These are phyloP conservation scores for Pseudomyrmex pallidus DNA, from an alignment of 1,140 invertebrate species.

Conservation along the genomic window DNA sequence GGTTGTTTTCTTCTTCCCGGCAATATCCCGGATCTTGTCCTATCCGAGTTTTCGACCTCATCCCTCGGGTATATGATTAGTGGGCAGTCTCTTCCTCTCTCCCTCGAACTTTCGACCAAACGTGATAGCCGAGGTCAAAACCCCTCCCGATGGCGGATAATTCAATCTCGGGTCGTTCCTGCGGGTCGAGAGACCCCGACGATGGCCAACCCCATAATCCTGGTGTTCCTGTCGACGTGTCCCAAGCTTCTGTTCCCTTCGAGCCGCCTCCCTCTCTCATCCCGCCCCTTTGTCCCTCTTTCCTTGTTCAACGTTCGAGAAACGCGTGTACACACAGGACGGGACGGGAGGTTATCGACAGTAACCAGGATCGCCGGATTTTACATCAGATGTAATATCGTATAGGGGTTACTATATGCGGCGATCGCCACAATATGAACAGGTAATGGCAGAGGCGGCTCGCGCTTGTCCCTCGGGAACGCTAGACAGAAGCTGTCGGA, in stretches of 20 bases:
- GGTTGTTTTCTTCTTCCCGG: slow-evolving; percentile 73
- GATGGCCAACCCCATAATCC: slow-evolving; percentile 72
- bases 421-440: slow-evolving; percentile 71
- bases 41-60: slow-evolving; percentile 61
- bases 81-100: slow-evolving; percentile 68
- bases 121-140: slow-evolving; percentile 73
- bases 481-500: slow-evolving; percentile 63
- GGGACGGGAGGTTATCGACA: slow-evolving; percentile 76
- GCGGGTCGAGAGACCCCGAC: slow-evolving; percentile 59
- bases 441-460: slow-evolving; percentile 71
- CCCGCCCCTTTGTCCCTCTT: slow-evolving; percentile 67
- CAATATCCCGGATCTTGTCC: slow-evolving; percentile 72
- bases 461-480: slow-evolving; percentile 71
- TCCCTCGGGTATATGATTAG: slow-evolving; percentile 76
- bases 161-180: slow-evolving; percentile 79
- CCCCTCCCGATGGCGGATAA: slow-evolving; percentile 76
- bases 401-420: slow-evolving; percentile 62
- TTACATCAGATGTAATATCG: slow-evolving; percentile 80
- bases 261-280: not conserved
- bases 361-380: slow-evolving; percentile 75
- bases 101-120: slow-evolving; percentile 68
- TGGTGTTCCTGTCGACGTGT: slow-evolving; percentile 67
- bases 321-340: slow-evolving; percentile 32
- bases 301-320: slow-evolving; percentile 50
- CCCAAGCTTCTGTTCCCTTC: slow-evolving; percentile 56